phyloP scores from a whole-genome alignment of 2,888 invertebrate genomes.

The Elmis aenea region DNA sequence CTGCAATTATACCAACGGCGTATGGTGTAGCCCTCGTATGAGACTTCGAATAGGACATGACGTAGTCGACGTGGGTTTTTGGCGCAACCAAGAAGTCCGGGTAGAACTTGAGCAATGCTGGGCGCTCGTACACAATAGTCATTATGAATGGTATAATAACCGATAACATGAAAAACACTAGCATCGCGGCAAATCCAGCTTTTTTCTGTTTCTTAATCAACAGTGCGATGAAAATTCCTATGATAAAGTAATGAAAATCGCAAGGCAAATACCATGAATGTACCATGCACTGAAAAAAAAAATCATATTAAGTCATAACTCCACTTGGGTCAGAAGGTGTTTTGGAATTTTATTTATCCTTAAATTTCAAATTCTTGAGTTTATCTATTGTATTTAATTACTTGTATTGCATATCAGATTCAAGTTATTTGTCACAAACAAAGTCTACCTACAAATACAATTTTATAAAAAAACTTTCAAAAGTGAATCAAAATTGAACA shows the following conservation, averaged over 20 bases:
- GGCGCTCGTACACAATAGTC: constrained; percentile 49
- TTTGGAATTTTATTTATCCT: too few species aligned
- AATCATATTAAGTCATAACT: constrained; percentile 1
- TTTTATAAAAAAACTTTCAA: too few species aligned
- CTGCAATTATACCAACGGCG: constrained; percentile 54
- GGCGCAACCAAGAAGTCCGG: constrained; percentile 53
- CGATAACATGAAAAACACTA: constrained; percentile 43
- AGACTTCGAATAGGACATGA: constrained; percentile 54
- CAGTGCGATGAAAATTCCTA: constrained; percentile 50
- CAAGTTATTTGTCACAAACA: too few species aligned
- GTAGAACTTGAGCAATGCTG: constrained; percentile 54
- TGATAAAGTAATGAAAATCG: constrained; percentile 63
- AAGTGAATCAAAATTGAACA: too few species aligned
- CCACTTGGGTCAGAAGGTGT: neutral
- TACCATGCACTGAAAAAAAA: constrained; percentile 57
- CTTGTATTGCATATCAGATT: too few species aligned
- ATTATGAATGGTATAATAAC: constrained; percentile 51
- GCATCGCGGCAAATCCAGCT: constrained; percentile 44
- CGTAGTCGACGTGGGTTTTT: constrained; percentile 51
- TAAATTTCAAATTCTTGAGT: neutral
- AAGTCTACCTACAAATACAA: too few species aligned
- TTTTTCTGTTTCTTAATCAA: constrained; percentile 45
- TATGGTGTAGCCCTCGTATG: constrained; percentile 58
- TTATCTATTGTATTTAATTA: too few species aligned
- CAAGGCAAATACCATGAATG: constrained; percentile 67